A percentile compares a stretch with the other conserved stretches of the same genome.
These are phyloP conservation scores for Scrobipalpa costella DNA, from an alignment of 2,888 invertebrate genomes.

Conservation along the genomic window DNA sequence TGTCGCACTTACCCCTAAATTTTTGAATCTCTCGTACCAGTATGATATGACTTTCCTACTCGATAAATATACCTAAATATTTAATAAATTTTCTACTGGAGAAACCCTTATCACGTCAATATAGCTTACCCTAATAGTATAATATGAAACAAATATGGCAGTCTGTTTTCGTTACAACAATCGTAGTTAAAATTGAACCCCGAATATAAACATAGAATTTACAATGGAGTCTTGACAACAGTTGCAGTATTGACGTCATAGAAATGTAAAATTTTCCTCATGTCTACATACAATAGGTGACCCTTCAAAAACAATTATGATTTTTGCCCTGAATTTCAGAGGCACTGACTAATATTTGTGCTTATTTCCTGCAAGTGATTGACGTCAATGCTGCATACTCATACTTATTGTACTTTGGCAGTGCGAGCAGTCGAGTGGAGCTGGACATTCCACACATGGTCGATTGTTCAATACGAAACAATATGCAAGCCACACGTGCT, in stretches of 20 bases:
- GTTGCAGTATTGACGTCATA: background rate
- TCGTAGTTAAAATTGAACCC: constrained; percentile 5
- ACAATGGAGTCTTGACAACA: background rate
- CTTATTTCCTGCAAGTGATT: background rate
- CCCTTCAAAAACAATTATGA: no score
- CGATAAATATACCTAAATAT: constrained; percentile 12
- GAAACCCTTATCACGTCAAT: constrained; percentile 12
- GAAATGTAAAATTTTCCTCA: background rate
- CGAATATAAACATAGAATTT: constrained; percentile 15
- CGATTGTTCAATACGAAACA: background rate
- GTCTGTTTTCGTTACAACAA: constrained; percentile 46
- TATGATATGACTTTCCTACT: constrained; percentile 13
- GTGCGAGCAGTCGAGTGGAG: constrained; percentile 18
- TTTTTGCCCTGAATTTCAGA: background rate
- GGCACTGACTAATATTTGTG: background rate
- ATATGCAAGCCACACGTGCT: background rate
- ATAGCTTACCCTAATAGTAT: constrained; percentile 12
- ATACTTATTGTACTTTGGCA: constrained; percentile 5
- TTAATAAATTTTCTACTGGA: constrained; percentile 7
- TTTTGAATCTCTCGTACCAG: constrained; percentile 2
- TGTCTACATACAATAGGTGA: no score
- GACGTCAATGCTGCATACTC: background rate
- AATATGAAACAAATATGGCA: constrained; percentile 51
- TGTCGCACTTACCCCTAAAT: background rate
- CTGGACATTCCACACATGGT: background rate